Evolutionary conservation across 2,797 vertebrate species (phyloP).

Genomic region (Pelodytes ibericus): DNA sequence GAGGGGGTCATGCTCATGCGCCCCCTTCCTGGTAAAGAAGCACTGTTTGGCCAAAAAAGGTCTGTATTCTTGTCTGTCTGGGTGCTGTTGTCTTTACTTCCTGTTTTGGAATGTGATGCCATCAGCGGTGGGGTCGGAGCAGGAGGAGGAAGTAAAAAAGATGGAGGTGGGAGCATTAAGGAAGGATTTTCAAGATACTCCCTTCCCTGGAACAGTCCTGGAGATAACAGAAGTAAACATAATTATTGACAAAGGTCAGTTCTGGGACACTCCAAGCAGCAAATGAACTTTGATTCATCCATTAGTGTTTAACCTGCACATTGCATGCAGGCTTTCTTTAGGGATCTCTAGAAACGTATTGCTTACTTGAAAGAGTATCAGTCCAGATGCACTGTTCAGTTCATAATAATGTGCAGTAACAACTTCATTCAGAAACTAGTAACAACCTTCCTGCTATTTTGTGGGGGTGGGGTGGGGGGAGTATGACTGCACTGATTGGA

Average conservation of each 20-base stretch:
- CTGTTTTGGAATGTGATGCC: slow-evolving; percentile 72
- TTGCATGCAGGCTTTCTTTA: too few relatives aligned
- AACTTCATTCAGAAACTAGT: too few relatives aligned
- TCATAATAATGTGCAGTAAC: too few relatives aligned
- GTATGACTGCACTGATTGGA: too few relatives aligned
- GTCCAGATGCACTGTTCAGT: too few relatives aligned
- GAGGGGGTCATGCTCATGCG: slow-evolving; percentile 65
- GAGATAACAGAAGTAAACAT: slow-evolving; percentile 23
- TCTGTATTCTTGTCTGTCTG: slow-evolving; percentile 77
- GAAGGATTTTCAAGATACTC: slow-evolving; percentile 66
- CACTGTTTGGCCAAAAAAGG: slow-evolving; percentile 71
- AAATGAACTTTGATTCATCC: too few relatives aligned
- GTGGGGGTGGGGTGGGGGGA: too few relatives aligned
- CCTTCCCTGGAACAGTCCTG: slow-evolving; percentile 75
- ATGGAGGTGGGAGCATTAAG: slow-evolving; percentile 28
- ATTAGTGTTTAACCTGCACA: too few relatives aligned
- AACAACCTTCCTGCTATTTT: too few relatives aligned
- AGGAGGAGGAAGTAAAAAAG: slow-evolving; percentile 59
- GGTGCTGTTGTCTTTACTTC: slow-evolving; percentile 83
- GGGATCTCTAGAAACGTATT: too few relatives aligned
- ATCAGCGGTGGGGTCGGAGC: slow-evolving; percentile 45
- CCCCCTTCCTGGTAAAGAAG: slow-evolving; percentile 70
- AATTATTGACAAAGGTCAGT: not conserved
- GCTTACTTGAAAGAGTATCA: too few relatives aligned
- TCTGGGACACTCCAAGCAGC: too few relatives aligned